Evolutionary conservation across 92 coral and sea anemone genomes (phyloP), one percentile per base, ranked within the genome.

Genomic region (Metridium senile): DNA sequence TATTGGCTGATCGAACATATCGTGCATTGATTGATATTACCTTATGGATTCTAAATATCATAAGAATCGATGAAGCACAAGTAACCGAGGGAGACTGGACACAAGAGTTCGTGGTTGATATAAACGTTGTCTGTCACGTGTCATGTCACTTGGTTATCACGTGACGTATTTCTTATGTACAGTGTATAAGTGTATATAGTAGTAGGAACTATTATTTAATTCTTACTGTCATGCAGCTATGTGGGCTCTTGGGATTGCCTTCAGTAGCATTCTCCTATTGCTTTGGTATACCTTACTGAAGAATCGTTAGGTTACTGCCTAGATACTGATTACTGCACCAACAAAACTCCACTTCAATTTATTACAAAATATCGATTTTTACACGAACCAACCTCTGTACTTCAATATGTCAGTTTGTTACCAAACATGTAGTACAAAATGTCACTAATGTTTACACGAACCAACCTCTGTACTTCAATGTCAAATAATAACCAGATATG

Each of bases 151-250:
- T 59, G 66, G 31, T 59, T 26, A 59, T 59, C 66, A 59, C 66
- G 66, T 59, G 66, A 23, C 33, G 66, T 59, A 59, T 22, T 59
- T 59, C 66, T n/a, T 2, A 61, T 54, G 68, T 68, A 67, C 70
- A 79, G 80, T 88, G 88, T 88, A 84, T 72, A 88, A 87, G 85
- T 88, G 93, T 88, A 88, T 52, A 88, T 88, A 88, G 72, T 57
- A 72, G 59, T 88, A 88, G 93, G 89, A 84, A 83, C 79, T 88
- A 88, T 73, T 73, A 73, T 88, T 88, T 88, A 88, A 88, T 88
- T 84, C 78, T 80, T 79, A 84, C 73, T 82, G 86, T 65, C 79
- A 49, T 73, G 25, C 78, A 26, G 49, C 49, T 39, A 39, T 27
- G 49, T 58, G 54, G 78, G 78, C 25, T 21, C 39, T 32, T 57